Base-by-base conservation (phyloP, 2,888 invertebrate species). In the Drosophila colorata region DNA sequence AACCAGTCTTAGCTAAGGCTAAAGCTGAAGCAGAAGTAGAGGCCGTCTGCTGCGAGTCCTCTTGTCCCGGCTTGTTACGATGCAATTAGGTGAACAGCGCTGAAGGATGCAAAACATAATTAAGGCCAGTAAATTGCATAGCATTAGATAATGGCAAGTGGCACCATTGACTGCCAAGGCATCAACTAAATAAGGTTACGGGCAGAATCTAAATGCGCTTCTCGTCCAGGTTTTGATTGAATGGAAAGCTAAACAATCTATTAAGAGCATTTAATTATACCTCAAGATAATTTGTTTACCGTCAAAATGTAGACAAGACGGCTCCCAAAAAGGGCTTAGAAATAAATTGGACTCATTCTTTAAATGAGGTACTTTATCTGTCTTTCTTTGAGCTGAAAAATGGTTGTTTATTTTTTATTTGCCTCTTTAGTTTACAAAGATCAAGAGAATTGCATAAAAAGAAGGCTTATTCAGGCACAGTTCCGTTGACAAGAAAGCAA, bases 51-150 rank as follows among this genome's bases (percentile, higher is more conserved):
- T 40, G 49, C 20, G 25, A 28, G 2, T 28, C 28, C 31, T 44
- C 55, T 46, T 61, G 61, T 61, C 28, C 9, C 9, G 28, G 28
- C 28, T 28, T 28, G 8, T 76, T 61, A 76, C 43, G 58, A 70
- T 87, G 88, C 88, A 84, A 89, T 84, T 84, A 89, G 69, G 57
- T 68, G 85, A 72, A 84, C 82, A 87, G 53, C 68, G 55, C 61
- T 80, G 69, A 72, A 76, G 77, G 87, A 88, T 69, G 77, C 73
- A 73, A 69, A 80, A 70, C 80, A 83, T 76, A 82, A 88, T 82
- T 82, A 87, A 88, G 80, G 84, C 53, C 79, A 74, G 71, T 52
- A 57, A 64, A 68, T 69, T 43, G 57, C 56, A 55, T 47, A 18
- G 61, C 74, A 69, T 69, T 69, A 68, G 67, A 73, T 77, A 73